Base-by-base conservation (phyloP, 1,140 invertebrate species). In the Aradophagus sp. region DNA sequence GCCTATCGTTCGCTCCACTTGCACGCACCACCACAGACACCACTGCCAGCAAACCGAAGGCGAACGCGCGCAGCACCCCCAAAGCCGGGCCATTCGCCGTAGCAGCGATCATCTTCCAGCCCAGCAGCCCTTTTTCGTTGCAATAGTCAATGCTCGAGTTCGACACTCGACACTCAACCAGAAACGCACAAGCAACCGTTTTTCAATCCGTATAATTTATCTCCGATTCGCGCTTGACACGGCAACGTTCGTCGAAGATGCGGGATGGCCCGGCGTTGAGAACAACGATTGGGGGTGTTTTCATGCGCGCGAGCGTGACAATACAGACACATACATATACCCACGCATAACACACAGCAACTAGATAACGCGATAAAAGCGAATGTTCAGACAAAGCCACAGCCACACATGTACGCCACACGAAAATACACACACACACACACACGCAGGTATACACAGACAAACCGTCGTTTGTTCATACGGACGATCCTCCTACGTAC, bases 1-100 rank as follows among this genome's bases (percentile, higher is more conserved):
- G 81, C 84, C 86, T 85, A 71, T 78, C 80, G 77, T 76, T 74
- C 63, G 53, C 67, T 70, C 59, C 67, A 53, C 26, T 29, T 39
- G 67, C 62, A 29, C 32, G 29, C 50, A 36, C 38, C 23, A 35
- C 20, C 3, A 4, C 10, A n/a, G 4, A 23, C 8, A 8, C 20
- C 20, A 23, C 20, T 8, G 20, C 20, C 20, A n/a, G n/a, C n/a
- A n/a, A n/a, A 2, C 10, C 27, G 10, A 29, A 29, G 11, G 10
- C 27, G 27, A 5, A 5, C 27, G 27, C 27, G 27, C 27, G 27
- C 27, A 10, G 11, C 27, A n/a, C 27, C 27, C n/a, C n/a, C n/a
- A n/a, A n/a, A n/a, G n/a, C n/a, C n/a, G n/a, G n/a, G n/a, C n/a
- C n/a, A n/a, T n/a, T n/a, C n/a, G n/a, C n/a, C n/a, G 10, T 29